Conservation (phyloP, 1,140 invertebrate species). For the Zophobas atratus region DNA sequence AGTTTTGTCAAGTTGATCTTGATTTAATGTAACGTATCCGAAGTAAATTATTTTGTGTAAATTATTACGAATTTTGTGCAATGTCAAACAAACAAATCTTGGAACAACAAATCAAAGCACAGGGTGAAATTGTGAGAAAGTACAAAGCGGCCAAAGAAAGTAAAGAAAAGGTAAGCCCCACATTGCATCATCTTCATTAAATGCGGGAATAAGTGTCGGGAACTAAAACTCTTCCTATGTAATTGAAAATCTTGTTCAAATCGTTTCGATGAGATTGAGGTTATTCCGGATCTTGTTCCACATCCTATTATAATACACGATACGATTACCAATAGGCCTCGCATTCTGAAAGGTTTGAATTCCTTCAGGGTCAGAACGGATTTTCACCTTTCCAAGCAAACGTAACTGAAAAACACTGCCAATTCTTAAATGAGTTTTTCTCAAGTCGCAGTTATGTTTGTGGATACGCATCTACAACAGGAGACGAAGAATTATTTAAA, state of each 20-base stretch:
- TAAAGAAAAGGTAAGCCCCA: slow-evolving; percentile 75
- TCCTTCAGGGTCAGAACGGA: slow-evolving; percentile 54
- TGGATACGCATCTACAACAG: slow-evolving; percentile 71
- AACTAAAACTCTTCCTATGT: neutral
- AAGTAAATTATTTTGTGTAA: slow-evolving; percentile 12
- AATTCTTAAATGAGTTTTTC: slow-evolving; percentile 67
- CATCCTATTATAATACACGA: slow-evolving; percentile 4
- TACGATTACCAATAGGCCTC: slow-evolving; percentile 20
- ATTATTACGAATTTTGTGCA: slow-evolving; percentile 31
- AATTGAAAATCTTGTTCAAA: no score
- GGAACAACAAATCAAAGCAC: slow-evolving; percentile 81
- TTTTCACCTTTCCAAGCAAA: slow-evolving; percentile 51
- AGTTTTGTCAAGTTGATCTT: neutral
- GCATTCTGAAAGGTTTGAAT: slow-evolving; percentile 32
- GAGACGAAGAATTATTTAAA: slow-evolving; percentile 70
- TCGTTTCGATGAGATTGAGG: neutral
- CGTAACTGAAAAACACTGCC: slow-evolving; percentile 57
- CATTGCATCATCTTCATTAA: slow-evolving; percentile 47
- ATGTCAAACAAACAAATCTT: slow-evolving; percentile 68
- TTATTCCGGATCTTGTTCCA: slow-evolving; percentile 27
- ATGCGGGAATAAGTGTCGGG: neutral
- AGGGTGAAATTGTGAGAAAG: slow-evolving; percentile 86
- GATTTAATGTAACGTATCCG: neutral
- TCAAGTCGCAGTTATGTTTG: slow-evolving; percentile 72
- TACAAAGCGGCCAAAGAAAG: slow-evolving; percentile 86